Base-by-base conservation (phyloP, 1,140 invertebrate species). In the Metopolophium dirhodum region DNA sequence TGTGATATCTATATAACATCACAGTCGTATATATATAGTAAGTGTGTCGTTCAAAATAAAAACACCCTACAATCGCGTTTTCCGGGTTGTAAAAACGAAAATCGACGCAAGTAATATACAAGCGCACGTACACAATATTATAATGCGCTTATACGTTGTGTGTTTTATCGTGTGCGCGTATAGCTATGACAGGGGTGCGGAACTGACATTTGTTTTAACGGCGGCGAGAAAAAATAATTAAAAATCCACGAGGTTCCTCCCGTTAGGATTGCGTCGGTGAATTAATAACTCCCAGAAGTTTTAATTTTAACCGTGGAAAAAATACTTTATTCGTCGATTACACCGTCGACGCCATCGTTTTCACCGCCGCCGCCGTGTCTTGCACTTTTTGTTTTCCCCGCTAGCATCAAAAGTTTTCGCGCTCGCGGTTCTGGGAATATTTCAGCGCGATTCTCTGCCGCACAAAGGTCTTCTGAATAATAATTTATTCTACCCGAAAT, bases 251-350 rank as follows among this genome's bases (percentile, higher is more conserved):
- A 23, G 41, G 11, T 30, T 30, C 85, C 26, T 30, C 23, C 35
- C 23, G 41, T 41, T 8, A 22, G n/a, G 14, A 41, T 26, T 41
- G 22, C 23, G 41, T 45, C 37, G 37, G 41, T 1, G 41, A 85
- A 85, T 85, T 45, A 85, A 41, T 26, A 85, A 41, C 30, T 45
- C 83, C 8, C 23, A 26, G 86, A 87, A 87, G 18, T 37, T 87
- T 47, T 87, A 85, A 85, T 85, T 85, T 85, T 85, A 85, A 85
- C 83, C 23, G 23, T 85, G 26, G 82, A 85, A 85, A 85, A 77
- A 85, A 85, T 26, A 85, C 37, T 85, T 85, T 45, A 26, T 85
- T 85, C 41, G 37, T 85, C 37, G 41, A 85, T 85, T 85, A 85
- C 41, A 26, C 37, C 37, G 83, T 45, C 37, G 83, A 23, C 37